Percentiles rank a stretch among this genome's conserved stretches.
phyloP scores from a whole-genome alignment of 2,888 invertebrate genomes.

The Cephus runcator region DNA sequence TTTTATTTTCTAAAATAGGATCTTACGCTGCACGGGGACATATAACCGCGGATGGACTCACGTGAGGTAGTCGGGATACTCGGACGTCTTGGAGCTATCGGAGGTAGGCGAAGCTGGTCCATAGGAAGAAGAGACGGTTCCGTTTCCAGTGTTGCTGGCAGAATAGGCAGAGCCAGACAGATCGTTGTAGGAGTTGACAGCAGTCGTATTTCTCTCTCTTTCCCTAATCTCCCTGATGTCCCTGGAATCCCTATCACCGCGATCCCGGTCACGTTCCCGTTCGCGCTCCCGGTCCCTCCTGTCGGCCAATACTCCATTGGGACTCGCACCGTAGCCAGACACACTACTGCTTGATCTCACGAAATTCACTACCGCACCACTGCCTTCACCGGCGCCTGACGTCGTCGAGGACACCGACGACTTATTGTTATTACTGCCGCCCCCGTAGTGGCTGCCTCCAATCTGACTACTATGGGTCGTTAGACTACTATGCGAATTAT shows the following conservation, averaged over 20 bases:
- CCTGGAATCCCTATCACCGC: conserved; percentile 31
- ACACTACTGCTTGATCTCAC: conserved; percentile 12
- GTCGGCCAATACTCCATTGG: conserved; percentile 36
- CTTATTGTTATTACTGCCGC: conserved; percentile 17
- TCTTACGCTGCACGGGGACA: too few species aligned
- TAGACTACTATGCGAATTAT: conserved; percentile 44
- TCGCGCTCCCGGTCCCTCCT: conserved; percentile 43
- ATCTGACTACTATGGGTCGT: conserved; percentile 35
- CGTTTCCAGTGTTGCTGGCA: not conserved
- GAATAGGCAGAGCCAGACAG: conserved; percentile 18
- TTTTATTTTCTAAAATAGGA: too few species aligned
- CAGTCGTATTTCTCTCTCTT: conserved; percentile 21
- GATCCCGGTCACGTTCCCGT: conserved; percentile 36
- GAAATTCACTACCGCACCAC: conserved; percentile 20
- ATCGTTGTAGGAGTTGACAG: conserved; percentile 26
- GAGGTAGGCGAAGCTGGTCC: conserved; percentile 27
- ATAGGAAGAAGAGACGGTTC: conserved; percentile 14
- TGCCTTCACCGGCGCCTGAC: conserved; percentile 9
- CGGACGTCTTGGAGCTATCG: conserved; percentile 43
- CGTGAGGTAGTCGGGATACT: conserved; percentile 70
- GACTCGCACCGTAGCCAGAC: conserved; percentile 28
- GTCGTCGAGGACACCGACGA: conserved; percentile 10
- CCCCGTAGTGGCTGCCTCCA: conserved; percentile 18
- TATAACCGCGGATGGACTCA: conserved; percentile 56
- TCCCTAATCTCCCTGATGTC: conserved; percentile 28